These are phyloP conservation scores for Spilosoma lubricipeda DNA, from an alignment of 2,888 invertebrate species.

Conservation along the genomic window DNA sequence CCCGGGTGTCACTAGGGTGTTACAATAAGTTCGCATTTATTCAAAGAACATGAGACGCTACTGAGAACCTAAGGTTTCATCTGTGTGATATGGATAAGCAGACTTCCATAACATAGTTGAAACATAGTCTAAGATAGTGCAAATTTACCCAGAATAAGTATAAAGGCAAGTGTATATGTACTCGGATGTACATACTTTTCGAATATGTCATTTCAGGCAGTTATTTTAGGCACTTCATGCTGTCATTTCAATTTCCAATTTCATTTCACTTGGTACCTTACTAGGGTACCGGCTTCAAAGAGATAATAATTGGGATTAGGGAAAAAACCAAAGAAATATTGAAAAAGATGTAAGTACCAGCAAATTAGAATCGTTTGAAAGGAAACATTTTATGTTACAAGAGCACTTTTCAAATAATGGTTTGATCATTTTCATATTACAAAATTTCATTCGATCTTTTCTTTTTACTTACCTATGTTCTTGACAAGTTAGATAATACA, in stretches of 20 bases:
- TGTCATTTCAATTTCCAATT: not conserved
- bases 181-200: not conserved
- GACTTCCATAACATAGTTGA: too few species aligned
- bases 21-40: too few species aligned
- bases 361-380: slow-evolving; percentile 10
- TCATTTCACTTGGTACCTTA: not conserved
- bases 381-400: slow-evolving; percentile 5
- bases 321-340: slow-evolving; percentile 5
- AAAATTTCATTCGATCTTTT: slow-evolving; percentile 8
- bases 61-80: too few species aligned
- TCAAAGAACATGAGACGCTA: too few species aligned
- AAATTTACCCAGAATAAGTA: too few species aligned
- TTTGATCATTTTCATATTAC: slow-evolving; percentile 5
- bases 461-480: not conserved
- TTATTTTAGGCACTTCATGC: not conserved
- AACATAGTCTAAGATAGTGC: too few species aligned
- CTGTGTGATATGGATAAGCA: too few species aligned
- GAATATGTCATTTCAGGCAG: not conserved
- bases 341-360: not conserved
- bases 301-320: not conserved
- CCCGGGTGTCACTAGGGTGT: too few species aligned
- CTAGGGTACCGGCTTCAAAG: not conserved
- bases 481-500: slow-evolving; percentile 25
- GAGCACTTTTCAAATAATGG: slow-evolving; percentile 11
- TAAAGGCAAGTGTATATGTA: too few species aligned